These are phyloP conservation scores for Asobara japonica DNA, from an alignment of 1,140 invertebrate genomes.

Conservation along the genomic window DNA sequence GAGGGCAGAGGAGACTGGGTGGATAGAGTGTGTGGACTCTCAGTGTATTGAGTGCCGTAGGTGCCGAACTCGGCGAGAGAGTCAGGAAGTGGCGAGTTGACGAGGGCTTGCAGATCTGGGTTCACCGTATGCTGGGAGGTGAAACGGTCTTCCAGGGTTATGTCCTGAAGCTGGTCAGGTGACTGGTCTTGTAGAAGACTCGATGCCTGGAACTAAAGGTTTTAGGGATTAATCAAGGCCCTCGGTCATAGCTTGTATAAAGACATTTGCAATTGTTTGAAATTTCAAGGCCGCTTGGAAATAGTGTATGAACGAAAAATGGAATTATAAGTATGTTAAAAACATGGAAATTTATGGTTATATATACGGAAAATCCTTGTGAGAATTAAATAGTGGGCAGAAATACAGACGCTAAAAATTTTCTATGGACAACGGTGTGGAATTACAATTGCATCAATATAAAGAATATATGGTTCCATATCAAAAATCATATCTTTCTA, in stretches of 20 bases:
- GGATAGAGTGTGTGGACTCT: slow-evolving; percentile 66
- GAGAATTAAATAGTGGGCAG: no score
- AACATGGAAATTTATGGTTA: no score
- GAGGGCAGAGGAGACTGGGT: slow-evolving; percentile 74
- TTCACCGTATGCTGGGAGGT: slow-evolving; percentile 74
- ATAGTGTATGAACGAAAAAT: no score
- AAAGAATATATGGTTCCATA: no score
- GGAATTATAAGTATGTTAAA: no score
- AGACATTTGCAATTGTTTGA: no score
- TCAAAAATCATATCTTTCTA: no score
- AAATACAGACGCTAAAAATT: no score
- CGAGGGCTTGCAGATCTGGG: slow-evolving; percentile 76
- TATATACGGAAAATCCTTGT: no score
- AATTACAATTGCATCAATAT: no score
- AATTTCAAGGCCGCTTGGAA: no score
- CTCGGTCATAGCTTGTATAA: background rate
- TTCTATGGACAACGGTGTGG: background rate
- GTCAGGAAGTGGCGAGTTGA: slow-evolving; percentile 80
- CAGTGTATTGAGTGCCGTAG: slow-evolving; percentile 69
- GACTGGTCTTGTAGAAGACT: slow-evolving; percentile 71
- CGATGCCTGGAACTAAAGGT: slow-evolving; percentile 65
- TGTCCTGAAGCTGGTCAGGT: slow-evolving; percentile 74
- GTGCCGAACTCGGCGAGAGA: slow-evolving; percentile 84
- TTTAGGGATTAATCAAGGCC: background rate
- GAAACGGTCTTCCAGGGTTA: slow-evolving; percentile 73